Base-by-base conservation (phyloP, 2,888 invertebrate species). In the Perdita meconis region DNA sequence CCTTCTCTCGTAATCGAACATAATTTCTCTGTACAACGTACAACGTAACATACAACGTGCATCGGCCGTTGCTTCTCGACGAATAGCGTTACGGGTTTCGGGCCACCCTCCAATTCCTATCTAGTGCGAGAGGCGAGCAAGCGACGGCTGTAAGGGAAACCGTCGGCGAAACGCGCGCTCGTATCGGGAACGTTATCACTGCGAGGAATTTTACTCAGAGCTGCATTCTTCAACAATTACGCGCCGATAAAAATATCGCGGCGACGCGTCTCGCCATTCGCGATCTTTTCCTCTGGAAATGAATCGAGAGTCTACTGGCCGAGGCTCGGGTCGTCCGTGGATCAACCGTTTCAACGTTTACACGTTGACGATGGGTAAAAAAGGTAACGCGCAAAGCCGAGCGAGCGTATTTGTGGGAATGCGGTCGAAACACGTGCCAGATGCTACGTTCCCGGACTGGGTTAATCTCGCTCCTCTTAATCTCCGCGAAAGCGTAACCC, bases 381-480 rank as follows among this genome's bases (percentile, higher is more conserved):
- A n/a, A 19, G 16, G 26, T 5, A 10, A 22, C 6, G 13, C 13
- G 24, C 24, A 47, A 34, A 64, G 26, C 30, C 8, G 42, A n/a
- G 36, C 24, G 24, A 26, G 22, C 51, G 26, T 24, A 22, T 53
- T 67, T 67, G 36, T 26, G 40, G 67, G 42, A 68, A 60, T 38
- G 55, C 40, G 42, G 60, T 47, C 22, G 47, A 38, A 51, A 19
- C 61, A 63, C 61, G 70, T 47, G 68, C 24, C 42, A 50, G 68
- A 81, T 61, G 40, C 42, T 60, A 30, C 30, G 5, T 44, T 47
- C 40, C 36, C 13, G 36, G 65, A 67, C 69, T 40, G 65, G 50
- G 44, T 83, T 78, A 81, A 83, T 80, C 75, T 75, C 69, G 71
- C 64, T 67, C 47, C 66, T 56, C 67, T 80, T 74, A 83, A 83